Evolutionary conservation across 2,113 vertebrate species (phyloP).

Genomic region (Anoplopoma fimbria): DNA sequence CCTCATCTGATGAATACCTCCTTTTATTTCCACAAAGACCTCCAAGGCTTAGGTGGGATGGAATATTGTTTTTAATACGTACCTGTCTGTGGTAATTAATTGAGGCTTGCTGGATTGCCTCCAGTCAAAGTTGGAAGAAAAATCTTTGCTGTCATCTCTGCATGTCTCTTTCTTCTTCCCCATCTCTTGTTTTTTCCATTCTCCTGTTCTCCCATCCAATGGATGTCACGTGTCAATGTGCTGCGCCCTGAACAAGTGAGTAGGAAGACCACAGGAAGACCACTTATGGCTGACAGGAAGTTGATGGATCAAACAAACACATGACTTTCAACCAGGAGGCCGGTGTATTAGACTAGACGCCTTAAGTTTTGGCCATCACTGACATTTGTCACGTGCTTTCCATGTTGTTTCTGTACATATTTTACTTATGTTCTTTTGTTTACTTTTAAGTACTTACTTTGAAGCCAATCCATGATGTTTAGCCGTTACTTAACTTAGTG

Average conservation of each 20-base stretch:
- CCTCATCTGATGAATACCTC: constrained; percentile 76
- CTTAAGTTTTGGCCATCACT: no score
- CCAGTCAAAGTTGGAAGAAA: constrained; percentile 83
- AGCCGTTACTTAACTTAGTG: no score
- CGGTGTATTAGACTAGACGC: no score
- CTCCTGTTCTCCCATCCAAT: constrained; percentile 63
- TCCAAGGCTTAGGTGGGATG: constrained; percentile 73
- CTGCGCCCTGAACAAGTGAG: no score
- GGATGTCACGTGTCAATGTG: constrained; percentile 54
- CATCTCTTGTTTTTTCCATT: constrained; percentile 8
- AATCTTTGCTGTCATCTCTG: constrained; percentile 57
- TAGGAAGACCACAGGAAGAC: no score
- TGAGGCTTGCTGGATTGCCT: constrained; percentile 89
- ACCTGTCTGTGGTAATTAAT: constrained; percentile 96
- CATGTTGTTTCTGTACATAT: neutral
- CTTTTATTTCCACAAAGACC: constrained; percentile 77
- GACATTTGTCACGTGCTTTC: no score
- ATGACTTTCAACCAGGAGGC: no score
- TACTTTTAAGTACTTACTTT: neutral
- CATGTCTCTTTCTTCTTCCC: constrained; percentile 31
- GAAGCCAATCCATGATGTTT: neutral
- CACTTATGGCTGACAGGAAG: neutral
- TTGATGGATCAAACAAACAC: neutral
- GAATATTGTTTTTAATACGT: constrained; percentile 86
- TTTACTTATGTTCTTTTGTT: neutral